Percentiles rank a stretch among this genome's conserved stretches.
Conservation (phyloP, 2,888 invertebrate species). For the Calliscelio sp. region DNA sequence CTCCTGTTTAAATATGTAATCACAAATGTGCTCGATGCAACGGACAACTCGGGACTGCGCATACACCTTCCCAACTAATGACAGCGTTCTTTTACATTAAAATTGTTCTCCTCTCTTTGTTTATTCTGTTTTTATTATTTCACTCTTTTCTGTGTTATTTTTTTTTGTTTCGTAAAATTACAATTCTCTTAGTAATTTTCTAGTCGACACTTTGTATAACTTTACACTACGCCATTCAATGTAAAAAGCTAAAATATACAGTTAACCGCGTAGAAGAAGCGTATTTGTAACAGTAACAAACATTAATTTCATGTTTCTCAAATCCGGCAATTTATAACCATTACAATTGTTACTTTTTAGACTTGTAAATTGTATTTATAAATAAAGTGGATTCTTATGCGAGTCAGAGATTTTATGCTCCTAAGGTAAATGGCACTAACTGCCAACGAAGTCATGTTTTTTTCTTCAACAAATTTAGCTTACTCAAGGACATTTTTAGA, state of each 20-base stretch:
- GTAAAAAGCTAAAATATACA: conserved; percentile 72
- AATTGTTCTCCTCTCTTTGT: conserved; percentile 36
- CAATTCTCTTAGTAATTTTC: conserved; percentile 47
- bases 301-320: conserved; percentile 83
- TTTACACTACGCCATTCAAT: conserved; percentile 63
- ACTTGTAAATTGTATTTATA: conserved; percentile 84
- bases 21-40: conserved; percentile 2
- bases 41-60: conserved; percentile 35
- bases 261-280: conserved; percentile 71
- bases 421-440: conserved; percentile 83
- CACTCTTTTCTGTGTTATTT: too few species aligned
- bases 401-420: conserved; percentile 82
- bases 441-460: conserved; percentile 83
- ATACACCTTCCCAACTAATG: conserved; percentile 49
- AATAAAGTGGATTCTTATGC: conserved; percentile 84
- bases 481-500: background rate
- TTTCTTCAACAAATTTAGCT: conserved; percentile 79
- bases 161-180: conserved; percentile 4
- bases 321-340: conserved; percentile 44
- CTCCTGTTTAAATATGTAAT: too few species aligned
- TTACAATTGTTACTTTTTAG: conserved; percentile 59
- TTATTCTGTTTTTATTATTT: too few species aligned
- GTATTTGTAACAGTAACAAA: conserved; percentile 82
- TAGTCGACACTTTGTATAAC: conserved; percentile 59
- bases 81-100: conserved; percentile 26